phyloP scores from a whole-genome alignment of 2,113 vertebrate genomes.

The Corvus moneduloides region DNA sequence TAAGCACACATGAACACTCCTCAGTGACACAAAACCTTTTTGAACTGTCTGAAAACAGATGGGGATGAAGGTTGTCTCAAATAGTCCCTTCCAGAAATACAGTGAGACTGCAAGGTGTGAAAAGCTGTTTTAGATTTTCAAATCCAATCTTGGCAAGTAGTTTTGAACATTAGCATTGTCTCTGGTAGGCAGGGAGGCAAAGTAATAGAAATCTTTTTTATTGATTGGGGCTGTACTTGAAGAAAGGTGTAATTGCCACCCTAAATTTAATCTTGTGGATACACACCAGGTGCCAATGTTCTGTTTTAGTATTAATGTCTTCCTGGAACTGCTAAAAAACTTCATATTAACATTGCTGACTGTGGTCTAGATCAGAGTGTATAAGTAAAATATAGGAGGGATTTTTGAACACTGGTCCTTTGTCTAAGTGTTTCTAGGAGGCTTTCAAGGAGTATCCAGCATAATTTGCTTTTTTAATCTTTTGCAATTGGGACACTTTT shows the following conservation, averaged over 20 bases:
- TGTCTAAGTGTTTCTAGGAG: neutral
- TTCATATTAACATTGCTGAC: neutral
- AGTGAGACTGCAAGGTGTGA: neutral
- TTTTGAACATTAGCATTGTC: slow-evolving; percentile 44
- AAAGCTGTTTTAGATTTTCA: slow-evolving; percentile 13
- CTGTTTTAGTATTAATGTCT: slow-evolving; percentile 29
- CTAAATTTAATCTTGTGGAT: slow-evolving; percentile 59
- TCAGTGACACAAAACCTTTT: neutral
- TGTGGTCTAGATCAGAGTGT: neutral
- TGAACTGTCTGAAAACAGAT: neutral
- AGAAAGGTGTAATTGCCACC: slow-evolving; percentile 50
- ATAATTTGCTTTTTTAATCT: neutral
- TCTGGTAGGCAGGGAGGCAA: slow-evolving; percentile 19
- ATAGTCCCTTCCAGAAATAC: neutral
- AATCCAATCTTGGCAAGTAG: slow-evolving; percentile 34
- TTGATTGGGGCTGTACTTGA: slow-evolving; percentile 42
- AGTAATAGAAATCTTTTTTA: slow-evolving; percentile 60
- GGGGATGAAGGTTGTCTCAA: neutral
- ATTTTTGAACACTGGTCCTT: neutral
- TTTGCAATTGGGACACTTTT: neutral
- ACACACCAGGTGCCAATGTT: slow-evolving; percentile 26
- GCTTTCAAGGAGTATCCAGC: rapidly evolving
- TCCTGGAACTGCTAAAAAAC: slow-evolving; percentile 51
- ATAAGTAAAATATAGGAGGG: neutral
- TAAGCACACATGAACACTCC: neutral